phyloP scores from a whole-genome alignment of 2,797 vertebrate genomes.

The Brachyrhaphis roseni region DNA sequence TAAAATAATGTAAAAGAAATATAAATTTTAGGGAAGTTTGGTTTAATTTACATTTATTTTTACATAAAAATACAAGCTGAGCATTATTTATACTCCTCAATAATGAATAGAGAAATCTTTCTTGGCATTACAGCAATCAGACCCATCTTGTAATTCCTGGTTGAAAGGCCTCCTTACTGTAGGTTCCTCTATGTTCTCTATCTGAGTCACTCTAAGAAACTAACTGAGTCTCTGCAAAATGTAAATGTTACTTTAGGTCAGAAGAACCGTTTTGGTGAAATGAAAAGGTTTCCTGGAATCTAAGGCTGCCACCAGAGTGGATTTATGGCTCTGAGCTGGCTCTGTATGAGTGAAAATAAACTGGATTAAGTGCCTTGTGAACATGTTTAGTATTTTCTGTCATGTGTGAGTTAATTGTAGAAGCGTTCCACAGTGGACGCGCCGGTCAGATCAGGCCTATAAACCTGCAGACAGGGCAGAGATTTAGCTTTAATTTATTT shows the following conservation, averaged over 20 bases:
- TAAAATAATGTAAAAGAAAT: not conserved
- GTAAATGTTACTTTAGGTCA: not conserved
- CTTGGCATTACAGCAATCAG: not conserved
- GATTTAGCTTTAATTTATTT: not conserved
- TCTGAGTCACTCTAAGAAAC: not conserved
- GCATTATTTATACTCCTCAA: not conserved
- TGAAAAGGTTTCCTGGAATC: not conserved
- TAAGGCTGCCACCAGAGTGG: not conserved
- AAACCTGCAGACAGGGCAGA: not conserved
- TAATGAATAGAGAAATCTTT: not conserved
- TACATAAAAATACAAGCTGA: not conserved
- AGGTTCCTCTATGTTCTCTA: not conserved
- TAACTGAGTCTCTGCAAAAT: not conserved
- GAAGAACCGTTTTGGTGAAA: not conserved
- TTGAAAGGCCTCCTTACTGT: not conserved
- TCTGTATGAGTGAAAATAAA: not conserved
- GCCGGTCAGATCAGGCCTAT: not conserved
- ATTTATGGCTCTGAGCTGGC: not conserved
- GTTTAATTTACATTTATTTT: not conserved
- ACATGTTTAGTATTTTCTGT: not conserved
- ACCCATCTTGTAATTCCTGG: not conserved
- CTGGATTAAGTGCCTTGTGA: not conserved
- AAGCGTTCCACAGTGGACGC: not conserved
- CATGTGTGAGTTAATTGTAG: not conserved
- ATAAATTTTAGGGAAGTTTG: not conserved